These are phyloP conservation scores for Gallinago paraguaiae DNA, from an alignment of 2,113 vertebrate species.

Conservation along the genomic window DNA sequence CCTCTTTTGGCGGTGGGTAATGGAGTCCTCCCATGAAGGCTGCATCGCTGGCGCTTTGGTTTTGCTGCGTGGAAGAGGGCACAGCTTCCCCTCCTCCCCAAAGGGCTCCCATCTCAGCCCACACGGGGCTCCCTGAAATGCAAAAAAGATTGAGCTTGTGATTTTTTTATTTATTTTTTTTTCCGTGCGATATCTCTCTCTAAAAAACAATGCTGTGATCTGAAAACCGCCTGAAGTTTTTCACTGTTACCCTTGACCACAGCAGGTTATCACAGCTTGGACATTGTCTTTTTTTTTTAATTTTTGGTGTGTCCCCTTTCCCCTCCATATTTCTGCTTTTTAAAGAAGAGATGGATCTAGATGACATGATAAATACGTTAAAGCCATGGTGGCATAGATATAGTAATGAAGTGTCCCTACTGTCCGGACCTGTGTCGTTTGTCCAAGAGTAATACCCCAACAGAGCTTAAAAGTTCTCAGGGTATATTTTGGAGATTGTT, in stretches of 20 bases:
- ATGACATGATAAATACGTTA: not conserved
- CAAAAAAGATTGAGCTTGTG: not conserved
- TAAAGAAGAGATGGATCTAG: not conserved
- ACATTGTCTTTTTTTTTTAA: not conserved
- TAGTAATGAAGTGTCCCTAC: not conserved
- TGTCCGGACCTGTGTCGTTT: not conserved
- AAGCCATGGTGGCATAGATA: not conserved
- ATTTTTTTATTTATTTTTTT: too few relatives aligned
- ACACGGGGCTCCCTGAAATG: not conserved
- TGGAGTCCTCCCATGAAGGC: not conserved
- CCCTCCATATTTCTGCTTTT: not conserved
- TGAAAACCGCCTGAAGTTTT: not conserved
- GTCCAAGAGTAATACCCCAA: not conserved
- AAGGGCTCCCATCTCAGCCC: not conserved
- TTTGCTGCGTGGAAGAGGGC: not conserved
- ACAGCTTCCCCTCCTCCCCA: not conserved
- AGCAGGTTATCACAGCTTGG: not conserved
- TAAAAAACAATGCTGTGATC: not conserved
- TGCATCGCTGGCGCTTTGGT: not conserved
- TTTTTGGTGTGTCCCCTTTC: not conserved
- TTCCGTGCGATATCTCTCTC: not conserved
- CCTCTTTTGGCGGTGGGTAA: conserved; percentile 13
- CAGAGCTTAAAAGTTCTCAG: not conserved
- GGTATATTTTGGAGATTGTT: not conserved
- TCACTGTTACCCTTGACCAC: not conserved